Percentiles rank a stretch among this genome's conserved stretches.
These are phyloP conservation scores for Yponomeuta plumbellus DNA, from an alignment of 2,888 invertebrate genomes.

Conservation along the genomic window DNA sequence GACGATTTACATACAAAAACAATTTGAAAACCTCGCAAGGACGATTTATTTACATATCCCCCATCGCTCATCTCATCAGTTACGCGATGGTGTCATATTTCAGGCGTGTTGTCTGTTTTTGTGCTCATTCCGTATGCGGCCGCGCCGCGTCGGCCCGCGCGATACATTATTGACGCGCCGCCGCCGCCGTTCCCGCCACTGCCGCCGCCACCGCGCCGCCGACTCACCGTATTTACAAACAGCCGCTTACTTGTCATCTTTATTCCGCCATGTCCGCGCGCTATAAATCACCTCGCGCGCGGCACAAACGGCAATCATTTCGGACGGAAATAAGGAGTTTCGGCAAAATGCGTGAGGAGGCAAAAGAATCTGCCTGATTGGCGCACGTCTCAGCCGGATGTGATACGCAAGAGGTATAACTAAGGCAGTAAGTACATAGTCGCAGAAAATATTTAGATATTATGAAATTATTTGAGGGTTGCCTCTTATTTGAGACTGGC, in stretches of 20 bases:
- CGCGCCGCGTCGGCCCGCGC: not conserved
- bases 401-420: not conserved
- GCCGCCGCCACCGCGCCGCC: not conserved
- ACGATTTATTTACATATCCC: constrained; percentile 18
- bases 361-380: not conserved
- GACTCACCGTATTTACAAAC: not conserved
- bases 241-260: not conserved
- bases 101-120: constrained; percentile 24
- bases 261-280: not conserved
- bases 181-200: not conserved
- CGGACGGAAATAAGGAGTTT: not conserved
- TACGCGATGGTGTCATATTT: constrained; percentile 26
- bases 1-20: constrained; percentile 16
- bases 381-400: not conserved
- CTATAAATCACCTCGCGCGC: constrained; percentile 2
- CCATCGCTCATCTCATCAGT: constrained; percentile 21
- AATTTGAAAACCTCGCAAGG: constrained; percentile 14
- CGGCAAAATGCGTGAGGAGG: not conserved
- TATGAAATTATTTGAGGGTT: not conserved
- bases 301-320: constrained; percentile 1
- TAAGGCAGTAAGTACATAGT: no score
- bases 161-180: not conserved
- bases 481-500: not conserved
- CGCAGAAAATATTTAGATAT: no score
- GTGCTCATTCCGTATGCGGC: constrained; percentile 39